Evolutionary conservation across 2,888 invertebrate species (phyloP), one percentile per base, ranked within the genome.

Genomic region (Stenodema calcarata): DNA sequence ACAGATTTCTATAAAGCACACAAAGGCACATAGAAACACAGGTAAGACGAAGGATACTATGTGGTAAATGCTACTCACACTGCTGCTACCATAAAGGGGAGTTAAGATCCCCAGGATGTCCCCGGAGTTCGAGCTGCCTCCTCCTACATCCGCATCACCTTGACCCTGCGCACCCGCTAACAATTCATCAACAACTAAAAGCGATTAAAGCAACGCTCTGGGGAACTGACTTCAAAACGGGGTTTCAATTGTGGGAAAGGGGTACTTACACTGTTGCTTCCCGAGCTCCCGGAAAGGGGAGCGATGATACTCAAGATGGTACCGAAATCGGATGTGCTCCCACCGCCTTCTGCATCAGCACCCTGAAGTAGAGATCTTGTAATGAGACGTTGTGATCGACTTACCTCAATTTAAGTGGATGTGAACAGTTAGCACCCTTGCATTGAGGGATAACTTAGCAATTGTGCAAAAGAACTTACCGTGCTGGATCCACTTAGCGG

Each of bases 201-300:
- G 30, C 50, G 28, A 80, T 30, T n/a, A 23, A 30, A n/a, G 80
- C 75, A 78, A 80, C 50, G 50, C 44, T 80, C 54, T 23, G 18
- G 62, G n/a, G 23, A 62, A 23, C 23, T 23, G 62, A 4, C 16
- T 14, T 69, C n/a, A 18, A 69, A 12, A 4, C 41, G n/a, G 69
- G 42, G 42, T 30, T 41, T 35, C n/a, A 11, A n/a, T n/a, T n/a
- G n/a, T n/a, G n/a, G n/a, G n/a, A n/a, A 23, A 12, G 27, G 9
- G 7, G 28, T 70, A 80, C 88, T 86, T 82, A 86, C 88, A 41
- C 88, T 87, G 47, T 87, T 86, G 69, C 87, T 87, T 23, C 89
- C 88, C 81, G 89, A 89, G 81, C 88, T 87, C 16, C 89, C 89
- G 30, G 89, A 76, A 14, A 90, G 86, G 9, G 89, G 89, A 1